phyloP scores from a whole-genome alignment of 2,888 invertebrate genomes.

The Apoda limacodes region DNA sequence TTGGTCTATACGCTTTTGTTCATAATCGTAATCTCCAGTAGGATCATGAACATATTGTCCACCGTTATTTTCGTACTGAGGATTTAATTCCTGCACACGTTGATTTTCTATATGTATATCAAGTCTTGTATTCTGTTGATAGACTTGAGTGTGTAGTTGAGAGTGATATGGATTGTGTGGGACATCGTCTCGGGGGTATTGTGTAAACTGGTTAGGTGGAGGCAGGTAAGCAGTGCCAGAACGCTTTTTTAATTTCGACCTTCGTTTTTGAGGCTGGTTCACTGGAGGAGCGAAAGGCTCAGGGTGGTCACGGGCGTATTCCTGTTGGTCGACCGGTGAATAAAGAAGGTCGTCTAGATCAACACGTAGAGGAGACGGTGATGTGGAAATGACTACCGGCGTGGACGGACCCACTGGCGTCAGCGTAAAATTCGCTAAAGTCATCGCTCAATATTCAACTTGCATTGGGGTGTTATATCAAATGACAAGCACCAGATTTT shows the following conservation, averaged over 20 bases:
- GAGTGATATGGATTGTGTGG: slow-evolving; percentile 49
- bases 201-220: slow-evolving; percentile 52
- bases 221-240: slow-evolving; percentile 59
- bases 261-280: slow-evolving; percentile 31
- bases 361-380: slow-evolving; percentile 41
- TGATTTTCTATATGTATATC: slow-evolving; percentile 51
- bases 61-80: slow-evolving; percentile 40
- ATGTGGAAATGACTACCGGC: slow-evolving; percentile 40
- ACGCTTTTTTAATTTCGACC: slow-evolving; percentile 53
- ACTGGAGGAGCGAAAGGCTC: slow-evolving; percentile 42
- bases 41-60: slow-evolving; percentile 61
- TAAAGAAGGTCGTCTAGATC: slow-evolving; percentile 55
- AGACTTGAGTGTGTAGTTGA: slow-evolving; percentile 48
- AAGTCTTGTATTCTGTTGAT: slow-evolving; percentile 51
- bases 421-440: slow-evolving; percentile 56
- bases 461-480: slow-evolving; percentile 52
- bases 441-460: slow-evolving; percentile 49
- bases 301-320: slow-evolving; percentile 31
- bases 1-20: slow-evolving; percentile 43
- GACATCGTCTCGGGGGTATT: slow-evolving; percentile 45
- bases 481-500: no score
- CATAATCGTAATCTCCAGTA: slow-evolving; percentile 59
- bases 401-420: slow-evolving; percentile 38
- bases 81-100: slow-evolving; percentile 44
- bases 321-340: slow-evolving; percentile 44